phyloP scores from a whole-genome alignment of 2,888 invertebrate species.

The Tuta absoluta region DNA sequence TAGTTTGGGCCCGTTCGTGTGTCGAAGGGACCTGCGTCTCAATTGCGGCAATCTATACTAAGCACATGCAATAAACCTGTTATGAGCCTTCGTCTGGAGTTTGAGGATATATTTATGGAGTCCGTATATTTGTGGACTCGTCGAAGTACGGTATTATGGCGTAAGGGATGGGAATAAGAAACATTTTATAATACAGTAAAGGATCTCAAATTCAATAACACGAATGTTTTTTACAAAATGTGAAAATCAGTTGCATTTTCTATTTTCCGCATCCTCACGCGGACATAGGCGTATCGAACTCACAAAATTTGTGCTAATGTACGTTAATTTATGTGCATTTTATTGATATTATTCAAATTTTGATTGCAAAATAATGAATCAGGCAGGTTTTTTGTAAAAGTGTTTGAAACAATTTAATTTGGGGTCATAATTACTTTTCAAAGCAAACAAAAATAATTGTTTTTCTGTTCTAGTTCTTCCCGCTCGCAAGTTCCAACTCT shows the following conservation, averaged over 20 bases:
- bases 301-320: too few species aligned
- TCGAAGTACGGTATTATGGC: not conserved
- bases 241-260: too few species aligned
- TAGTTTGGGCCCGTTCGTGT: slow-evolving; percentile 37
- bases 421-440: too few species aligned
- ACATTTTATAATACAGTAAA: not conserved
- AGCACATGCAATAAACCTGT: slow-evolving; percentile 29
- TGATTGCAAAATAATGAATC: too few species aligned
- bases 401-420: too few species aligned
- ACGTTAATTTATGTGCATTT: too few species aligned
- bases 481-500: slow-evolving; percentile 1
- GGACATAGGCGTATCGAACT: too few species aligned
- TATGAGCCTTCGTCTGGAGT: slow-evolving; percentile 20
- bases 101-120: slow-evolving; percentile 14
- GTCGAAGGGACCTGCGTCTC: slow-evolving; percentile 3
- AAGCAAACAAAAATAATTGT: not conserved
- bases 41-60: slow-evolving; percentile 24
- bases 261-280: too few species aligned
- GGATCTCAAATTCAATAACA: too few species aligned
- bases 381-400: too few species aligned
- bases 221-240: too few species aligned
- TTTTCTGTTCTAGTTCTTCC: not conserved
- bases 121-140: not conserved
- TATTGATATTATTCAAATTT: too few species aligned
- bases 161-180: not conserved